Base-by-base conservation (phyloP, 2,888 invertebrate species). In the Xestoiulus laeticollis region DNA sequence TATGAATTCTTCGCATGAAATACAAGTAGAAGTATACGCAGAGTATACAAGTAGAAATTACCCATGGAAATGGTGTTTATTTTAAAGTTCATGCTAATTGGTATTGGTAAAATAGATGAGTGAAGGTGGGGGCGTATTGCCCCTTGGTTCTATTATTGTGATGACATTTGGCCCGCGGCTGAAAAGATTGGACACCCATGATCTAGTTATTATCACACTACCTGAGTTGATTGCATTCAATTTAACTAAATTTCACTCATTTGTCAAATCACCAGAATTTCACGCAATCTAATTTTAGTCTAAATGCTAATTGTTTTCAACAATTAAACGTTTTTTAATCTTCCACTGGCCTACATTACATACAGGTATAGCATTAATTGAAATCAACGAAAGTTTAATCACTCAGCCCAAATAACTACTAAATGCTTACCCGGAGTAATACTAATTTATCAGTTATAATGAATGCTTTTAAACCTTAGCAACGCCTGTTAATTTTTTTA, bases 351-450 rank as follows among this genome's bases (percentile, higher is more conserved):
- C 53, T 59, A 59, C 3, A 59, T 59, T 59, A 59, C 3, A 59
- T 59, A 14, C 16, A 59, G 53, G 48, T 16, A 16, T n/a, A 38
- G 33, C 33, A 16, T 59, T n/a, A 59, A 59, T 59, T 59, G 53
- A 59, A 59, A 59, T 59, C 53, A 59, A 59, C 53, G 53, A 14
- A 5, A 59, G 53, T n/a, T 19, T 59, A 59, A 59, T 59, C 53
- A n/a, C 53, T 59, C 53, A 59, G 53, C 53, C 53, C n/a, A 59
- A 59, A 59, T 59, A 59, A n/a, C 53, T 59, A n/a, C 53, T 59
- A 59, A 59, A 59, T 59, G 53, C 53, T 59, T n/a, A n/a, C 19
- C 53, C 19, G 53, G n/a, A 19, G 3, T 59, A 59, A 59, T 59
- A 59, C 53, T 59, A 59, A 59, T 59, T 59, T n/a, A 59, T 59